Evolutionary conservation across 2,797 vertebrate species (phyloP).

Genomic region (Rhyacichthys aspro): DNA sequence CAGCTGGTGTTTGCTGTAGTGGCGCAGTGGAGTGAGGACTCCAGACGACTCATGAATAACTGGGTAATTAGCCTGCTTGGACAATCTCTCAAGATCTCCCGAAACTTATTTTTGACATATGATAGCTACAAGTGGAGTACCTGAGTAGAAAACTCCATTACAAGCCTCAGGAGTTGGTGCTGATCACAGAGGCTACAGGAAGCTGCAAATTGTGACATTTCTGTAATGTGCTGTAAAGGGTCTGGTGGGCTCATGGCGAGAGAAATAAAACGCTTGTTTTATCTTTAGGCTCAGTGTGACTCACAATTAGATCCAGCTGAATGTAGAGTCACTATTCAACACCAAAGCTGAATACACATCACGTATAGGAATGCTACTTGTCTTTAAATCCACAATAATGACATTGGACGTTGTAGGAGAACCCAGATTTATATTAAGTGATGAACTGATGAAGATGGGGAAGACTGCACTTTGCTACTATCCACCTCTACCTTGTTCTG

Average conservation of each 20-base stretch:
- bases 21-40: constrained; percentile 31
- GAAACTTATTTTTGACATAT: constrained; percentile 41
- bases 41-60: constrained; percentile 60
- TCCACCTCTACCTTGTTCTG: too few relatives aligned
- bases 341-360: background rate
- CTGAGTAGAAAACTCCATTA: constrained; percentile 34
- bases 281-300: constrained; percentile 9
- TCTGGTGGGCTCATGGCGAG: constrained; percentile 2
- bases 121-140: constrained; percentile 30
- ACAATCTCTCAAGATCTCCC: constrained; percentile 33
- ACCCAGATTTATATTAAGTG: background rate
- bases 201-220: constrained; percentile 23
- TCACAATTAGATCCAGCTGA: constrained; percentile 5
- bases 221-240: constrained; percentile 16
- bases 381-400: background rate
- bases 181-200: constrained; percentile 24
- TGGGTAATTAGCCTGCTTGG: constrained; percentile 50
- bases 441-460: too few relatives aligned
- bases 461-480: too few relatives aligned
- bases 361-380: background rate
- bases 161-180: constrained; percentile 10
- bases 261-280: constrained; percentile 19
- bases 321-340: constrained; percentile 3
- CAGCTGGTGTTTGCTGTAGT: constrained; percentile 51
- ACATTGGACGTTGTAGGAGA: background rate